Percentiles rank a stretch among this genome's conserved stretches.
Evolutionary conservation across 2,113 vertebrate species (phyloP).

Genomic region (Macrotus californicus): DNA sequence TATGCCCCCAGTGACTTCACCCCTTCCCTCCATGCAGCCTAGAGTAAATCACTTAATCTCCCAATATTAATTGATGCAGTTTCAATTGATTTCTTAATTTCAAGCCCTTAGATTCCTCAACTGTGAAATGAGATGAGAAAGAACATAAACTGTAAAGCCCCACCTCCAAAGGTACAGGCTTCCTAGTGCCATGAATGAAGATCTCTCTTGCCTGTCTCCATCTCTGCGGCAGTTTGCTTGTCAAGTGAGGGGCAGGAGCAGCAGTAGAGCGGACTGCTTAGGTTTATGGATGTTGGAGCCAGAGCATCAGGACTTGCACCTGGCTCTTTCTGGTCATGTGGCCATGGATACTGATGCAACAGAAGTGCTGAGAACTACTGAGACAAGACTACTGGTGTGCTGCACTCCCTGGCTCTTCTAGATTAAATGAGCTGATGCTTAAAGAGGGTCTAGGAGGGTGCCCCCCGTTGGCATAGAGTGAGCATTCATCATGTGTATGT

Average conservation of each 20-base stretch:
- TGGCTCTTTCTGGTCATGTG: not conserved
- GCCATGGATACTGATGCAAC: not conserved
- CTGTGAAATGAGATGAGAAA: not conserved
- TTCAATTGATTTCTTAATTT: conserved; percentile 24
- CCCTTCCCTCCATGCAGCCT: too few relatives aligned
- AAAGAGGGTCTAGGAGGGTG: not conserved
- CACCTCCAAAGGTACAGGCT: not conserved
- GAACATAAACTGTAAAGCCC: not conserved
- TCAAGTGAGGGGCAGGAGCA: not conserved
- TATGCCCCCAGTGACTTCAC: not conserved
- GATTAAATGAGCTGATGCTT: not conserved
- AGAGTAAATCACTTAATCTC: not conserved
- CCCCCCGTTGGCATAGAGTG: too few relatives aligned
- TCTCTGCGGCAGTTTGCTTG: not conserved
- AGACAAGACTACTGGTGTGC: not conserved
- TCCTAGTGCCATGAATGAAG: not conserved
- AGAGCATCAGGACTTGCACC: not conserved
- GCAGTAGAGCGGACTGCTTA: not conserved
- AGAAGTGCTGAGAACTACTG: not conserved
- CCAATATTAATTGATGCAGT: not conserved
- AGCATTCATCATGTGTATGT: not conserved
- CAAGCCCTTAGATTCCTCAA: not conserved
- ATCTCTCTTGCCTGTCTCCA: not conserved
- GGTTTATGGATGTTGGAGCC: not conserved
- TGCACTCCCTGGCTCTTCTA: not conserved